These are phyloP conservation scores for Metalampra italica DNA, from an alignment of 2,888 invertebrate genomes.

Conservation along the genomic window DNA sequence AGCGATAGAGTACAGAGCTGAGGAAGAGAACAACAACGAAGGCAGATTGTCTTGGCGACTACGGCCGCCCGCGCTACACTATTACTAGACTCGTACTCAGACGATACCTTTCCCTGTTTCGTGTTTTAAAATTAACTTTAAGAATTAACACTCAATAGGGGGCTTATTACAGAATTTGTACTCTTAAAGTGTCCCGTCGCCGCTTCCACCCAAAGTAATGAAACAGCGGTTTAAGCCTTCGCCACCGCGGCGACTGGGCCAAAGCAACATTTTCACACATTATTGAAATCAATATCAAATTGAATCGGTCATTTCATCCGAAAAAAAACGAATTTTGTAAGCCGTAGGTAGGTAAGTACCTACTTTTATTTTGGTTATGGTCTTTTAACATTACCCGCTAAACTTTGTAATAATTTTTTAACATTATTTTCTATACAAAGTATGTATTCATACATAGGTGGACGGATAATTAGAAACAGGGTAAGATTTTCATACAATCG, in stretches of 20 bases:
- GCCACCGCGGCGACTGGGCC: no score
- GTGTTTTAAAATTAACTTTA: slow-evolving; percentile 61
- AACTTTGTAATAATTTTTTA: no score
- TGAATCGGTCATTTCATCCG: background rate
- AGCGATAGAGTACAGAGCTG: slow-evolving; percentile 63
- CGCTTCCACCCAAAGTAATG: slow-evolving; percentile 38
- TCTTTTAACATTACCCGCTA: no score
- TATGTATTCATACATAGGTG: no score
- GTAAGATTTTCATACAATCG: no score
- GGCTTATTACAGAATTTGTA: slow-evolving; percentile 87
- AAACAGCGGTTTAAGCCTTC: slow-evolving; percentile 17
- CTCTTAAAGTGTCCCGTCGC: slow-evolving; percentile 78
- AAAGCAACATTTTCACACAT: background rate
- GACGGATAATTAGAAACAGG: no score
- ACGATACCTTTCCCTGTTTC: slow-evolving; percentile 58
- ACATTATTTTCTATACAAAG: no score
- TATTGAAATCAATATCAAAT: no score
- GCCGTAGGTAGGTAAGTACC: no score
- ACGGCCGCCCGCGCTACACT: slow-evolving; percentile 50
- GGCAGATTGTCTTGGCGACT: slow-evolving; percentile 57
- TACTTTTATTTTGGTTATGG: no score
- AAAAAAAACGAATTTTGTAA: no score
- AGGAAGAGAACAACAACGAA: slow-evolving; percentile 72
- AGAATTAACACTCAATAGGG: slow-evolving; percentile 73
- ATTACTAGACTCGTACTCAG: slow-evolving; percentile 39